These are phyloP conservation scores for Narcine bancroftii DNA, from an alignment of 2,113 vertebrate species.

Conservation along the genomic window DNA sequence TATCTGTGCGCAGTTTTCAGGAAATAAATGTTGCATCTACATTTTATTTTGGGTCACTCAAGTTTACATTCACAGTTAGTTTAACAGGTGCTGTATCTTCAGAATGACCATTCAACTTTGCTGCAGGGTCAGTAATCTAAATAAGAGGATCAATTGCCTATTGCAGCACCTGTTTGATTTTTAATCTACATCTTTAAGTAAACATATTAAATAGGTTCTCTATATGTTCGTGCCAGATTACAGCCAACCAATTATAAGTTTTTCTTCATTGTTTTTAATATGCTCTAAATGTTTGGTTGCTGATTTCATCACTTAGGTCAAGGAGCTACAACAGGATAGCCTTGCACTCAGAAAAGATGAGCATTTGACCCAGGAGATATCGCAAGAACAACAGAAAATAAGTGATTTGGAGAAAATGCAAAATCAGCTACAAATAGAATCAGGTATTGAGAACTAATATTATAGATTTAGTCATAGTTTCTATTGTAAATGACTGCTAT, in stretches of 20 bases:
- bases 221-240: not conserved
- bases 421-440: constrained; percentile 50
- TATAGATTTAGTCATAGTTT: not conserved
- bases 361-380: constrained; percentile 45
- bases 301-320: constrained; percentile 49
- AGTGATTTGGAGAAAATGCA: constrained; percentile 47
- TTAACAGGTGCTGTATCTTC: not conserved
- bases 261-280: not conserved
- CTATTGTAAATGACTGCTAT: not conserved
- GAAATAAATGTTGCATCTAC: not conserved
- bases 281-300: not conserved
- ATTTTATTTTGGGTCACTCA: not conserved
- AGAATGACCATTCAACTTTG: not conserved
- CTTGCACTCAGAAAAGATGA: constrained; percentile 45
- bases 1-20: no score
- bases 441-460: constrained; percentile 47
- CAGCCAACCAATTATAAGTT: not conserved
- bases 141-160: not conserved
- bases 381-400: constrained; percentile 50
- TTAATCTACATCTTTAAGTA: not conserved
- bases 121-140: not conserved
- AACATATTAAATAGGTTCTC: not conserved
- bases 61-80: not conserved
- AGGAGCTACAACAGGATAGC: constrained; percentile 53
- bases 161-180: not conserved